Evolutionary conservation across 1,140 invertebrate species (phyloP).

Genomic region (Euura saliciscinereae): DNA sequence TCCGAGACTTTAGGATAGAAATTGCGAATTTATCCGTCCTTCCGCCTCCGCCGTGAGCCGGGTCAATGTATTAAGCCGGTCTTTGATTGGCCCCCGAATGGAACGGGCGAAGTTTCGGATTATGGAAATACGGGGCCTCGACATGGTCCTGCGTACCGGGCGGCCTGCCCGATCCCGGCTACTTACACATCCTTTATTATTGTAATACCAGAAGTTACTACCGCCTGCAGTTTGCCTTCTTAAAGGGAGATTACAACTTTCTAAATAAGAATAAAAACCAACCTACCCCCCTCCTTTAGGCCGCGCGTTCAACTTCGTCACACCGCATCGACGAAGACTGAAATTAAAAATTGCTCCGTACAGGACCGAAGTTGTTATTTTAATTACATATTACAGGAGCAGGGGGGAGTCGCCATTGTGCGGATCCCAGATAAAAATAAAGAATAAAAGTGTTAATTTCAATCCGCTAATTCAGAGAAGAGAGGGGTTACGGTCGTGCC

Average conservation of each 20-base stretch:
- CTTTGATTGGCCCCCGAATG: not conserved
- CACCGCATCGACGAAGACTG: too few relatives aligned
- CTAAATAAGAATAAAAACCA: not conserved
- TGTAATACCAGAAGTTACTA: conserved; percentile 54
- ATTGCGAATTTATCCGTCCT: too few relatives aligned
- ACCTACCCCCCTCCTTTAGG: too few relatives aligned
- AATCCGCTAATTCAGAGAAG: not conserved
- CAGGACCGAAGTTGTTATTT: too few relatives aligned
- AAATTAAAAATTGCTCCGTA: too few relatives aligned
- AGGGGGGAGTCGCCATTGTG: too few relatives aligned
- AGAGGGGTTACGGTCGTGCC: not conserved
- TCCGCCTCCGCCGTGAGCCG: too few relatives aligned
- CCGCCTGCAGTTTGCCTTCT: conserved; percentile 24
- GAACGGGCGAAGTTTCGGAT: not conserved
- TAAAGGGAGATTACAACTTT: not conserved
- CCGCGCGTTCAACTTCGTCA: too few relatives aligned
- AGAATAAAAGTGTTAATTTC: not conserved
- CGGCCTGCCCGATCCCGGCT: conserved; percentile 21
- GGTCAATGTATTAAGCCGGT: not conserved
- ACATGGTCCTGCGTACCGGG: conserved; percentile 12
- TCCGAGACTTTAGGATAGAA: too few relatives aligned
- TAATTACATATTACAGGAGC: too few relatives aligned
- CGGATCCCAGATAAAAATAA: not conserved
- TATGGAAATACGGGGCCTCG: not conserved
- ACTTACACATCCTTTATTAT: conserved; percentile 53